Conservation (phyloP, 2,113 vertebrate species). For the Macquaria ambigua region DNA sequence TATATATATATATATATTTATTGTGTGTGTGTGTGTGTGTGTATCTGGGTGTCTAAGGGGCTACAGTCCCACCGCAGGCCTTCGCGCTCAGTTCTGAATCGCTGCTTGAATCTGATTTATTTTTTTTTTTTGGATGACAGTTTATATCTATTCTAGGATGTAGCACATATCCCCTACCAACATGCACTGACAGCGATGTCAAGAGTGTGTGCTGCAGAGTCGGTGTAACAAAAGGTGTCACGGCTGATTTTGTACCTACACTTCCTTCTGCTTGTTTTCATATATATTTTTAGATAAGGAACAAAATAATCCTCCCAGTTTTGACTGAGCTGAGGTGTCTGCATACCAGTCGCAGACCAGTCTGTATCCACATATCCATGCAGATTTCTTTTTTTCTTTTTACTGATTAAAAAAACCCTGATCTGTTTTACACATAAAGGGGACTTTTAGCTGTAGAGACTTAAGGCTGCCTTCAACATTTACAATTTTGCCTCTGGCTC, state of each 20-base stretch:
- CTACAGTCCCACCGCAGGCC: slow-evolving; percentile 23
- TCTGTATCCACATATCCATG: neutral
- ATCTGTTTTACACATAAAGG: neutral
- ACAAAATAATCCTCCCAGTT: neutral
- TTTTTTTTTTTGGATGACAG: slow-evolving; percentile 25
- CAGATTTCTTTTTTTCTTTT: neutral
- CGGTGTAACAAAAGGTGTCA: slow-evolving; percentile 16
- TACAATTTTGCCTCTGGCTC: neutral
- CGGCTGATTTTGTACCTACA: neutral
- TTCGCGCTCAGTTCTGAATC: slow-evolving; percentile 14
- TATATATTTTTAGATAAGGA: slow-evolving; percentile 34
- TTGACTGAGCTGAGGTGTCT: slow-evolving; percentile 2
- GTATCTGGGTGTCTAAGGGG: neutral
- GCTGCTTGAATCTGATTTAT: slow-evolving; percentile 14
- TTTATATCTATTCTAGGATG: slow-evolving; percentile 62
- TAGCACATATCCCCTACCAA: slow-evolving; percentile 10
- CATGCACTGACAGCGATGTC: slow-evolving; percentile 41
- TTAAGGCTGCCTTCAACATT: neutral
- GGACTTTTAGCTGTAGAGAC: neutral
- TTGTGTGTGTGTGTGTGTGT: slow-evolving; percentile 9
- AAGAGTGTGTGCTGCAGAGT: neutral
- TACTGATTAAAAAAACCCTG: neutral
- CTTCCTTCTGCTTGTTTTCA: slow-evolving; percentile 4
- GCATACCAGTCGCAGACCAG: neutral
- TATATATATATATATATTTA: no score